Evolutionary conservation across 2,113 vertebrate species (phyloP).

Genomic region (Andinoacara biseriatus): DNA sequence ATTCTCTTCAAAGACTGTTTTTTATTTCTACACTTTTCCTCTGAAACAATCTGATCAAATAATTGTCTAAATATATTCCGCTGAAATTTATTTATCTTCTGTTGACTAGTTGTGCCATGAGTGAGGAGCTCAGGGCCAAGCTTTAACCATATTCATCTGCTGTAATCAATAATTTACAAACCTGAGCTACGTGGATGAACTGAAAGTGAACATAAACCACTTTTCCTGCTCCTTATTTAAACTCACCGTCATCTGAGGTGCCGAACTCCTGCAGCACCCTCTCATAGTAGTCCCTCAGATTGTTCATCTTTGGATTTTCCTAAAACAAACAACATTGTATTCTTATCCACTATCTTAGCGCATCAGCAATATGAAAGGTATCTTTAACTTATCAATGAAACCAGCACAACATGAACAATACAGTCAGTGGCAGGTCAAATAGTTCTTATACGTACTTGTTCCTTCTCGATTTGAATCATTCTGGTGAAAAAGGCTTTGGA

Average conservation of each 20-base stretch:
- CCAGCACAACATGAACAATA: not conserved
- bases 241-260: constrained; percentile 85
- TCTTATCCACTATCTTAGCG: too few relatives aligned
- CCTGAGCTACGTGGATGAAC: not conserved
- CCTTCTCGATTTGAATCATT: constrained; percentile 94
- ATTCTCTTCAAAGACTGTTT: not conserved
- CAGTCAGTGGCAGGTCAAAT: not conserved
- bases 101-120: not conserved
- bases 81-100: too few relatives aligned
- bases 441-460: constrained; percentile 83
- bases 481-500: constrained; percentile 89
- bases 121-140: not conserved
- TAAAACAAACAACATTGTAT: constrained; percentile 53
- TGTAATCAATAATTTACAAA: not conserved
- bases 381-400: not conserved
- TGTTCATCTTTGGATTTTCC: constrained; percentile 87
- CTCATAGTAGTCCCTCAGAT: constrained; percentile 92
- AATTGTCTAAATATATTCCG: not conserved
- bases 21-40: not conserved
- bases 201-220: constrained; percentile 10
- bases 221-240: not conserved
- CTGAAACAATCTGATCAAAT: not conserved
- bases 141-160: not conserved
- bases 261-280: constrained; percentile 93
- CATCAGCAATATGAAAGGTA: not conserved